Percentiles rank a stretch among this genome's conserved stretches.
Evolutionary conservation across 2,888 invertebrate genomes (phyloP).

Genomic region (Chrysolina americana): DNA sequence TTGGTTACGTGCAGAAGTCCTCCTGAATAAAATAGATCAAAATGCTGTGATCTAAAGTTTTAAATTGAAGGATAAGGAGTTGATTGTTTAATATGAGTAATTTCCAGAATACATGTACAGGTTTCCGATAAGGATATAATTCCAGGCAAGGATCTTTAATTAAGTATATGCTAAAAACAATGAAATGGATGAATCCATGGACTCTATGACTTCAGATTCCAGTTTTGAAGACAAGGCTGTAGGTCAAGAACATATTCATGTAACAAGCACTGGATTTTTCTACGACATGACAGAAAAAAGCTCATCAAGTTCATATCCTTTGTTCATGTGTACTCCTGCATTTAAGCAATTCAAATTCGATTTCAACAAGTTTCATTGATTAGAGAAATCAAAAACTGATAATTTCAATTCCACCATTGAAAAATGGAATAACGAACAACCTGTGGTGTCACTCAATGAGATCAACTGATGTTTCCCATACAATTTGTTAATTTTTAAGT

Average conservation of each 20-base stretch:
- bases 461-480: too few relatives aligned
- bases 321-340: neutral
- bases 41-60: conserved; percentile 72
- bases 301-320: neutral
- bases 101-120: conserved; percentile 40
- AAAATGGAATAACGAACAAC: too few relatives aligned
- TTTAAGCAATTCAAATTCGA: too few relatives aligned
- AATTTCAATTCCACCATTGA: too few relatives aligned
- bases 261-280: too few relatives aligned
- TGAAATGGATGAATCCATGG: conserved; percentile 20
- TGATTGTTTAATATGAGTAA: conserved; percentile 7
- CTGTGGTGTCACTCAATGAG: too few relatives aligned
- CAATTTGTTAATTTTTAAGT: conserved; percentile 52
- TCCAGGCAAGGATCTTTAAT: conserved; percentile 29
- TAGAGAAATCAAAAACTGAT: too few relatives aligned
- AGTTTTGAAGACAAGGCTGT: conserved; percentile 40
- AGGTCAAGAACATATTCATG: conserved; percentile 19
- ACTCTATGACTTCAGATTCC: conserved; percentile 32
- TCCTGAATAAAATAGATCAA: conserved; percentile 82
- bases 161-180: conserved; percentile 26
- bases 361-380: too few relatives aligned
- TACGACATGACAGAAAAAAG: neutral
- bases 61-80: conserved; percentile 41
- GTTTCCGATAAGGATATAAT: conserved; percentile 31
- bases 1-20: conserved; percentile 81